phyloP scores from a whole-genome alignment of 37 sponge, comb jelly and placozoan genomes.

The Ephydatia muelleri region DNA sequence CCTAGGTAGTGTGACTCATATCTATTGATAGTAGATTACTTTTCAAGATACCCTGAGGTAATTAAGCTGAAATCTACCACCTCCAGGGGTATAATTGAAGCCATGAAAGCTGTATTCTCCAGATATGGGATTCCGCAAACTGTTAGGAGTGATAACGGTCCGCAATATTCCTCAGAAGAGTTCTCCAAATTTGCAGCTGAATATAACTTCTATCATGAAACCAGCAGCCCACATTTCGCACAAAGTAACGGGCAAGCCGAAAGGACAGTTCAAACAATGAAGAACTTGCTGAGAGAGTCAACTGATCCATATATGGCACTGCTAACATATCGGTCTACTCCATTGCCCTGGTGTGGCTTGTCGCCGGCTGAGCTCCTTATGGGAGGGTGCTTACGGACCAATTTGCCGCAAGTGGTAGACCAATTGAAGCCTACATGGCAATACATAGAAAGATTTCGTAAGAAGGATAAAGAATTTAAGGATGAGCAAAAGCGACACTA shows the following conservation, averaged over 20 bases:
- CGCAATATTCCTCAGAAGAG: conserved; percentile 8
- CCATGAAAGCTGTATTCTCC: conserved; percentile 4
- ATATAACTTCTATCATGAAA: conserved; percentile 5
- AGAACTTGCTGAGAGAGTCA: conserved; percentile 11
- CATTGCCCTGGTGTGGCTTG: conserved; percentile 12
- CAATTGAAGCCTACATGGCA: conserved; percentile 3
- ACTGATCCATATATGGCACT: conserved; percentile 20
- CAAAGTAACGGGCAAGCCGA: conserved; percentile 16
- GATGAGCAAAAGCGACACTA: background rate
- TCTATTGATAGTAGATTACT: conserved; percentile 41
- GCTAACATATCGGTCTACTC: conserved; percentile 16
- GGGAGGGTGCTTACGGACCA: background rate
- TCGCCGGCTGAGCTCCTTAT: conserved; percentile 8
- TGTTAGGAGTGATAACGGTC: conserved; percentile 4
- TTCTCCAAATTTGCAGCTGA: conserved; percentile 9
- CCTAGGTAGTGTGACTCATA: conserved; percentile 25
- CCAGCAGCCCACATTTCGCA: conserved; percentile 12
- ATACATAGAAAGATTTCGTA: conserved; percentile 4
- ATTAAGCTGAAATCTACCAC: conserved; percentile 32
- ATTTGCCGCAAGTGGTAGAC: background rate
- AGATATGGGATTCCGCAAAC: background rate
- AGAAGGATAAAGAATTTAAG: background rate
- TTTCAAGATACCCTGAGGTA: conserved; percentile 44
- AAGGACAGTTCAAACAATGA: conserved; percentile 9
- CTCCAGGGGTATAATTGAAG: conserved; percentile 10